Percentiles rank a stretch among this genome's conserved stretches.
These are phyloP conservation scores for Apodemia zela DNA, from an alignment of 2,888 invertebrate species.

Conservation along the genomic window DNA sequence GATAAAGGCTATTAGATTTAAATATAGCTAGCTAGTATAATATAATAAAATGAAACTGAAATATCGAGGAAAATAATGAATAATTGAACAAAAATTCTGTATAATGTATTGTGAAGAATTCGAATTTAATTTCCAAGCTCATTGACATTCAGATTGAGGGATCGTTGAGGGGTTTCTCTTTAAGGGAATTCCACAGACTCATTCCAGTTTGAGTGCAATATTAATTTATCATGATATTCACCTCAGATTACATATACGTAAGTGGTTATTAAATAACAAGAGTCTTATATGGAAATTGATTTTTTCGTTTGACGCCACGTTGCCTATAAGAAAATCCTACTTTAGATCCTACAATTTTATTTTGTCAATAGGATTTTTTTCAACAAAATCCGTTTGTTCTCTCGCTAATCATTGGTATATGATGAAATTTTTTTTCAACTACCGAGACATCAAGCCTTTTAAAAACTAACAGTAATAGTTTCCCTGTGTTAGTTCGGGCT, in stretches of 20 bases:
- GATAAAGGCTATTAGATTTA: too few species aligned
- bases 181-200: constrained; percentile 1
- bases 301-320: neutral
- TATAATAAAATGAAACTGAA: neutral
- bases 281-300: neutral
- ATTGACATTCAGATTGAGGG: constrained; percentile 30
- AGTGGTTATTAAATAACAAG: constrained; percentile 4
- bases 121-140: constrained; percentile 29
- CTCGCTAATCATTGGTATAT: too few species aligned
- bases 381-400: too few species aligned
- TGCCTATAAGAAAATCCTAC: too few species aligned
- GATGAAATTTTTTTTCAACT: too few species aligned
- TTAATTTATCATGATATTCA: constrained; percentile 4
- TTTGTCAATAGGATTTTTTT: too few species aligned
- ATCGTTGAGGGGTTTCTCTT: neutral
- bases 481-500: too few species aligned
- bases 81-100: constrained; percentile 11
- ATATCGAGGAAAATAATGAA: neutral
- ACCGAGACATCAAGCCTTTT: too few species aligned
- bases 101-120: constrained; percentile 20
- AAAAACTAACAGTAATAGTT: too few species aligned
- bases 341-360: too few species aligned
- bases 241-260: neutral
- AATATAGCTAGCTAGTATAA: too few species aligned
- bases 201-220: constrained; percentile 3